A percentile compares a stretch with the other conserved stretches of the same genome.
Evolutionary conservation across 2,797 vertebrate species (phyloP).

Genomic region (Micromesistius poutassou): DNA sequence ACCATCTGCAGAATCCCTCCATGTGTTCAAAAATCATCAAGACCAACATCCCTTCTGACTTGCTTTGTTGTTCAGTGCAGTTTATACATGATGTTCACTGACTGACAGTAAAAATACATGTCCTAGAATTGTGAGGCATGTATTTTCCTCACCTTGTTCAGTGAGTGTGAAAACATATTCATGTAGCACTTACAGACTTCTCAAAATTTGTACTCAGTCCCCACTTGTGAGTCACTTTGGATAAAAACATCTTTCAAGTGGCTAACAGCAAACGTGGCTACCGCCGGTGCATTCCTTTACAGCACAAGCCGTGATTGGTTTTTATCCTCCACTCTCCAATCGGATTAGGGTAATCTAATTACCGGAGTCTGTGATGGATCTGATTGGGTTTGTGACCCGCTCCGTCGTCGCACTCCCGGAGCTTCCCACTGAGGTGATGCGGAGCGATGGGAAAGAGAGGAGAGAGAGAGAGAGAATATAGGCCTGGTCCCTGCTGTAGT

Average conservation of each 20-base stretch:
- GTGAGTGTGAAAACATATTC: too few species aligned
- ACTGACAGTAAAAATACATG: background rate
- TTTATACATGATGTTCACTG: background rate
- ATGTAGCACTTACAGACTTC: background rate
- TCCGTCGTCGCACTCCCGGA: conserved; percentile 25
- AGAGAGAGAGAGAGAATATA: conserved; percentile 34
- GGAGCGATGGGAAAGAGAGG: conserved; percentile 22
- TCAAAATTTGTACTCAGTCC: background rate
- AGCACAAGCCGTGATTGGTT: background rate
- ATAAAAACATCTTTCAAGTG: background rate
- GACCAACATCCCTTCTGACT: background rate
- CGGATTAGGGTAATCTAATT: conserved; percentile 63
- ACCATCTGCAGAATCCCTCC: background rate
- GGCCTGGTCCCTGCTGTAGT: background rate
- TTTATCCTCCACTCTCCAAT: conserved; percentile 7
- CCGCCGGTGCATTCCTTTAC: background rate
- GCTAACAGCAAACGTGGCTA: background rate
- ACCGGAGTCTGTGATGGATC: conserved; percentile 54
- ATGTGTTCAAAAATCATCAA: background rate
- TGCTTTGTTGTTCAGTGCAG: background rate
- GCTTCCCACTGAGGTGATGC: background rate
- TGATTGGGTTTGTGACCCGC: conserved; percentile 58
- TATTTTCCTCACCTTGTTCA: background rate
- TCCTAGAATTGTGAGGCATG: background rate
- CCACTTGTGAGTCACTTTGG: background rate